These are phyloP conservation scores for Chesias legatella DNA, from an alignment of 2,888 invertebrate genomes.

Conservation along the genomic window DNA sequence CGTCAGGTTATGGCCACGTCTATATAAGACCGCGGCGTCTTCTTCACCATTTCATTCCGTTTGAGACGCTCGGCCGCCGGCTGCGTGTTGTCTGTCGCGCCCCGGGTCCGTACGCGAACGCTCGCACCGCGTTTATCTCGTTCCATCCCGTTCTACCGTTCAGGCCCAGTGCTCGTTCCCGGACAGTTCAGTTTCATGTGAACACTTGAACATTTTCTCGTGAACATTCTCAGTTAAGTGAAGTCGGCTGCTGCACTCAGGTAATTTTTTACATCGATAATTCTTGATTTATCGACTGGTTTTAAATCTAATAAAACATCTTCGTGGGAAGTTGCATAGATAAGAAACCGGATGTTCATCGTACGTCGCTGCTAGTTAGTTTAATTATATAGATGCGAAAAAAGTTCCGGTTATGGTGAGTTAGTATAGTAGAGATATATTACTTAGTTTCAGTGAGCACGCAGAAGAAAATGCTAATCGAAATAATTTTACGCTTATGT, in stretches of 20 bases:
- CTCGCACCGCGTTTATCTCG: slow-evolving; percentile 51
- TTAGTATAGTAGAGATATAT: slow-evolving; percentile 1
- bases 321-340: slow-evolving; percentile 5
- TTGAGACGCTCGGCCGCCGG: slow-evolving; percentile 66
- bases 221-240: slow-evolving; percentile 48
- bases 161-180: slow-evolving; percentile 60
- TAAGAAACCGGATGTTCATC: slow-evolving; percentile 17
- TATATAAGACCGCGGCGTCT: slow-evolving; percentile 78
- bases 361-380: slow-evolving; percentile 5
- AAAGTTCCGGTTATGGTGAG: slow-evolving; percentile 4
- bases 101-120: slow-evolving; percentile 38
- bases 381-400: slow-evolving; percentile 14
- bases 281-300: slow-evolving; percentile 11
- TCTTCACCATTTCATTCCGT: slow-evolving; percentile 80
- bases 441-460: too few species aligned
- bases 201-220: slow-evolving; percentile 60
- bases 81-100: slow-evolving; percentile 53
- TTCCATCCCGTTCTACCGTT: slow-evolving; percentile 46
- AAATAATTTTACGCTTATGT: too few species aligned
- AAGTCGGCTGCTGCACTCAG: slow-evolving; percentile 43
- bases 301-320: slow-evolving; percentile 12
- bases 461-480: slow-evolving; percentile 1
- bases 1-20: slow-evolving; percentile 80
- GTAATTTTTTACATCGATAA: slow-evolving; percentile 29
- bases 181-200: slow-evolving; percentile 69